These are phyloP conservation scores for Aptenodytes patagonicus DNA, from an alignment of 2,113 vertebrate species.

Conservation along the genomic window DNA sequence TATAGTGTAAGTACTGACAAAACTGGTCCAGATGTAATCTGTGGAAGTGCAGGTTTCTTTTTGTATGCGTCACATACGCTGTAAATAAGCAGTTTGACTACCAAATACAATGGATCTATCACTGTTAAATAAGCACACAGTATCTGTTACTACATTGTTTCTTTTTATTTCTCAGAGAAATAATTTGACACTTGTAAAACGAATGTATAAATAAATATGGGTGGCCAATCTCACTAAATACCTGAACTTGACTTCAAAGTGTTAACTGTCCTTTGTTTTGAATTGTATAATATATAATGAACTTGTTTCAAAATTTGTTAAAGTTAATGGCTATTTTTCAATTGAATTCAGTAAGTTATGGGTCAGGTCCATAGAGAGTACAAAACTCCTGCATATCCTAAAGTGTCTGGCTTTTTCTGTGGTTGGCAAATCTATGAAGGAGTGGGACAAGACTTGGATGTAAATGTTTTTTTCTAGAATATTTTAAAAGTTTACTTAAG, in stretches of 20 bases:
- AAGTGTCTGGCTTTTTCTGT: not conserved
- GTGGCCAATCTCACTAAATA: not conserved
- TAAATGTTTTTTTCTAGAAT: not conserved
- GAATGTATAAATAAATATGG: not conserved
- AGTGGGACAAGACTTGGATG: not conserved
- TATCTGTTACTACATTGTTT: not conserved
- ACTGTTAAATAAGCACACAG: not conserved
- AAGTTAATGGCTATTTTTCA: not conserved
- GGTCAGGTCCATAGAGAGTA: not conserved
- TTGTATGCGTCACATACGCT: not conserved
- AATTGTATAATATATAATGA: not conserved
- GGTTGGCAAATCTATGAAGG: not conserved
- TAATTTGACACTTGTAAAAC: not conserved
- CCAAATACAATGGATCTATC: not conserved
- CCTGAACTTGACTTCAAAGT: not conserved
- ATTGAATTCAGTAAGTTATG: not conserved
- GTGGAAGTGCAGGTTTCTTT: not conserved
- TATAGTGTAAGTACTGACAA: not conserved
- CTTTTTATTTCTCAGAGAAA: not conserved
- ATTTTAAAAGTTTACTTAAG: not conserved
- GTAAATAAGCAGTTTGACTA: not conserved
- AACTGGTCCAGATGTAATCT: not conserved
- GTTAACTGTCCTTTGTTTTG: not conserved
- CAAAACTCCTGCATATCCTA: not conserved
- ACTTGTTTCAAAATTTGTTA: not conserved